Base-by-base conservation (phyloP, 2,113 vertebrate species). In the Mellivora capensis region DNA sequence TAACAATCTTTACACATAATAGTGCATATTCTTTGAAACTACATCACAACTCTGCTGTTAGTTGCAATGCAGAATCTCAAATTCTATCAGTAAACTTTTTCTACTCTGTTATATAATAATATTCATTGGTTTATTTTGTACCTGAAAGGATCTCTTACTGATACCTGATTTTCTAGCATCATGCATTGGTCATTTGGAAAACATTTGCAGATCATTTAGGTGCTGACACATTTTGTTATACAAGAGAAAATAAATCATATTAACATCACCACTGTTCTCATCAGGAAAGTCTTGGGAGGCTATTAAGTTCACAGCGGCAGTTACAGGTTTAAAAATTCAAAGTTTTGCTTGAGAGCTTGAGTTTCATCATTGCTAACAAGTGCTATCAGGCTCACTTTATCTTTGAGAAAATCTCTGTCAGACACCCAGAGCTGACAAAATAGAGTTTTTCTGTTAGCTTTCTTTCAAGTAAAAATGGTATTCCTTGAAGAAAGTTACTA, bases 391-490 rank as follows among this genome's bases (percentile, higher is more conserved):
- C 11, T 96, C 6, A 44, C 13, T 72, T 94, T 86, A 91, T 72
- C 88, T 85, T 72, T 71, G 47, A 89, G 88, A 88, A 96, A 72
- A 49, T 94, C 21, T 31, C 61, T 54, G 61, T 87, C 62, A 69
- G 25, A 90, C 61, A 85, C 54, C 44, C 29, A 82, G 42, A 69
- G 67, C 77, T 83, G 31, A 84, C 84, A 52, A 39, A 76, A 61
- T 86, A 25, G 39, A 79, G 17, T 74, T 74, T 94, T 42, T 29
- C n/a, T 62, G 69, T 93, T 84, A 96, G 74, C 82, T 84, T 94
- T 91, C n/a, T 91, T 91, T 61, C 39, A 77, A 87, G n/a, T 83
- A 94, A 94, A 94, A 97, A 64, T 89, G 34, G 31, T 57, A 72
- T 86, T 89, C 71, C 23, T 44, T 12, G 54, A 88, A 72, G 29